phyloP scores from a whole-genome alignment of 1,140 invertebrate species.

The Eueides isabella region DNA sequence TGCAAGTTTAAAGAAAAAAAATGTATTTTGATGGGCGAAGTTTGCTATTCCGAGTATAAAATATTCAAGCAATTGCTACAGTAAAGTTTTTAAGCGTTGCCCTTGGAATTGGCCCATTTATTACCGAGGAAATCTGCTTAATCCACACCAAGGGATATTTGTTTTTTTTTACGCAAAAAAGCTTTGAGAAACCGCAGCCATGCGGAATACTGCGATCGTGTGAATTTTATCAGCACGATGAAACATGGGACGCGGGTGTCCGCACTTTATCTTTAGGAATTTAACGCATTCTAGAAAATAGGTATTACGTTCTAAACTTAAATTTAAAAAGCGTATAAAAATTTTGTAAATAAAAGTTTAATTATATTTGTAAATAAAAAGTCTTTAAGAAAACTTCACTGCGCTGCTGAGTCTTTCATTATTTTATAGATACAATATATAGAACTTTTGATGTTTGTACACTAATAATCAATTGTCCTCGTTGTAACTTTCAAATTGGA shows the following conservation, averaged over 20 bases:
- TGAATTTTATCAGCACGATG: constrained; percentile 34
- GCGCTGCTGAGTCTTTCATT: too few species aligned
- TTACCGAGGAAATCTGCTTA: constrained; percentile 47
- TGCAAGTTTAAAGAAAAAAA: constrained; percentile 1
- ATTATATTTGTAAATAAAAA: too few species aligned
- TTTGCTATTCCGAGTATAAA: not conserved
- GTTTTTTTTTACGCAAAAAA: constrained; percentile 22
- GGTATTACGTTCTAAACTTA: not conserved
- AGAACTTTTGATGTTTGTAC: too few species aligned
- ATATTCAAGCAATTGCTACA: constrained; percentile 1
- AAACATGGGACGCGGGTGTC: constrained; percentile 20
- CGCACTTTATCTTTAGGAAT: constrained; percentile 14
- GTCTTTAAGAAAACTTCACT: too few species aligned
- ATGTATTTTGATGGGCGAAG: not conserved
- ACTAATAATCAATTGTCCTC: too few species aligned
- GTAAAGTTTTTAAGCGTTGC: constrained; percentile 38
- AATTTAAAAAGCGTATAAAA: too few species aligned
- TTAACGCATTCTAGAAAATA: not conserved
- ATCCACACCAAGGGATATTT: constrained; percentile 18
- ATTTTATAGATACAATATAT: too few species aligned
- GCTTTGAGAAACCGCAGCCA: constrained; percentile 24
- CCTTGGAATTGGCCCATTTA: constrained; percentile 43
- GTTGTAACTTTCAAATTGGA: too few species aligned
- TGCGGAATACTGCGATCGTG: constrained; percentile 24
- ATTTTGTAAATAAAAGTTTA: too few species aligned